Base-by-base conservation (phyloP, 2,888 invertebrate genomes). In the Desoria tigrina region DNA sequence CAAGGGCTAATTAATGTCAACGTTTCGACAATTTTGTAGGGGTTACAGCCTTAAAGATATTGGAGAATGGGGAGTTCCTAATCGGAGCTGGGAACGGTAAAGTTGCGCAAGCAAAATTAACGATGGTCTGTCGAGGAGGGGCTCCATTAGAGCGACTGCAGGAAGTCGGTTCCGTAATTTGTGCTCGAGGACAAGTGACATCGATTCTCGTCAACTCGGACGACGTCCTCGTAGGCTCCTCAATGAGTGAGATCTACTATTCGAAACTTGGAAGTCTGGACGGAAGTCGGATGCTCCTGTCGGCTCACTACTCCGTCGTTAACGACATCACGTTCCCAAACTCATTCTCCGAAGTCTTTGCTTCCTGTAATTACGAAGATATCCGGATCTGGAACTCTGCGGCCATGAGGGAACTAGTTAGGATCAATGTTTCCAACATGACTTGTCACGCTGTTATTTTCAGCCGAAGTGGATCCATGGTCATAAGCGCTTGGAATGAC, bases 11-110 rank as follows among this genome's bases (percentile, higher is more conserved):
- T n/a, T n/a, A n/a, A n/a, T n/a, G n/a, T n/a, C n/a, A n/a, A n/a
- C n/a, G n/a, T n/a, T n/a, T n/a, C n/a, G n/a, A 16, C 39, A 39
- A 11, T 11, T 39, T 39, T 16, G 9, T 14, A 69, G 71, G 76
- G 9, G 68, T 76, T 3, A 73, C 74, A 1, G 74, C 74, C 1
- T 27, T 76, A 42, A 61, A 69, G 37, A 68, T 76, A 26, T 42
- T 74, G 16, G 59, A 61, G n/a, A 32, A 42, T 26, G 70, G 71
- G 1, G 71, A 68, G 7, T 72, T 74, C 24, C 80, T 94, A 2
- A 86, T 94, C 65, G 95, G 94, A 0, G 87, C 89, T 2, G 95
- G 95, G 0, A 89, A 92, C 80, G 95, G 95, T 0, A 87, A 86
- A 0, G 80, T 94, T 0, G 90, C 92, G 72, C 73, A 90, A 50